Conservation (phyloP, 2,797 vertebrate species). For the Karalla daura region DNA sequence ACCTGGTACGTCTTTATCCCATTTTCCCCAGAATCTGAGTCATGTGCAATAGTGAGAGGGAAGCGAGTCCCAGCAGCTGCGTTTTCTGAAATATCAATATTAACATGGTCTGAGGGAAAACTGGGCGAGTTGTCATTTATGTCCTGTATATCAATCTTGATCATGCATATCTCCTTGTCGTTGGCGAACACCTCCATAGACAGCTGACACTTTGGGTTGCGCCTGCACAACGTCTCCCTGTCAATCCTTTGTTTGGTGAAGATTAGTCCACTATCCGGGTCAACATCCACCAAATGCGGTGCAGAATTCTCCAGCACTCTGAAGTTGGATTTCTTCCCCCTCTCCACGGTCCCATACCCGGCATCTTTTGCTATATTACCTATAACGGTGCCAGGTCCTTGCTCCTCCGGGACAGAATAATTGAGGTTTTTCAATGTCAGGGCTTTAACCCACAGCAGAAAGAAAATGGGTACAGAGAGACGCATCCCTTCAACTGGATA, state of each 20-base stretch:
- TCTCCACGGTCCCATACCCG: conserved; percentile 86
- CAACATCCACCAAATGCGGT: conserved; percentile 95
- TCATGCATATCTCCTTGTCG: conserved; percentile 99
- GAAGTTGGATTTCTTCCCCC: conserved; percentile 92
- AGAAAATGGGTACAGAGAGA: conserved; percentile 93
- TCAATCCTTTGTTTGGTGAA: conserved; percentile 98
- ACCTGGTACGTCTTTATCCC: conserved; percentile 97
- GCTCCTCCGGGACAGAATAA: conserved; percentile 98
- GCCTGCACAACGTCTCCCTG: conserved; percentile 95
- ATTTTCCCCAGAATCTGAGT: conserved; percentile 94
- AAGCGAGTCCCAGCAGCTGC: conserved; percentile 82
- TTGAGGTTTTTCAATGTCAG: conserved; percentile 97
- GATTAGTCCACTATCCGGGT: conserved; percentile 95
- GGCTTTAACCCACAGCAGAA: conserved; percentile 95
- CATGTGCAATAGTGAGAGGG: conserved; percentile 92
- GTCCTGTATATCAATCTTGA: conserved; percentile 87
- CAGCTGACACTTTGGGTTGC: conserved; percentile 95
- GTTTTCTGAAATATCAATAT: conserved; percentile 85
- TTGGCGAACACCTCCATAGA: conserved; percentile 99
- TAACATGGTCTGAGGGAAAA: conserved; percentile 81
- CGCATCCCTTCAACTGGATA: conserved; percentile 90
- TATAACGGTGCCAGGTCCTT: conserved; percentile 95
- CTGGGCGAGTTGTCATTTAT: conserved; percentile 85
- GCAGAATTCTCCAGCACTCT: conserved; percentile 98
- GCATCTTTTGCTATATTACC: conserved; percentile 98